These are phyloP conservation scores for Diaprepes abbreviatus DNA, from an alignment of 2,888 invertebrate genomes.

Conservation along the genomic window DNA sequence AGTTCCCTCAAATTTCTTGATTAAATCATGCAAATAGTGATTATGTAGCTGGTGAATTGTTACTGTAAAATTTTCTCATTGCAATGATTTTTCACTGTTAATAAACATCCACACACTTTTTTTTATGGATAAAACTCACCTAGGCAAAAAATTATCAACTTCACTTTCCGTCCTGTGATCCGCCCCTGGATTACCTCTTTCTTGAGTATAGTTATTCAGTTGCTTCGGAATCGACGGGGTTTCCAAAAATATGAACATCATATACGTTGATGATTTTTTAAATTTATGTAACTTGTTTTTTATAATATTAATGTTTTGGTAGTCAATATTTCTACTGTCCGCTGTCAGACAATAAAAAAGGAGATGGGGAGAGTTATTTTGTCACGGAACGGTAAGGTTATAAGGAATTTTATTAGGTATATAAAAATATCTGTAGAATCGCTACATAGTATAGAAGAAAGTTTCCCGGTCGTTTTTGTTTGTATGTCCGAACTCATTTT, in stretches of 20 bases:
- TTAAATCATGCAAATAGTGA: too few species aligned
- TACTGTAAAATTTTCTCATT: too few species aligned
- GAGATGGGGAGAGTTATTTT: slow-evolving; percentile 40
- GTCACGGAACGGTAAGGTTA: slow-evolving; percentile 36
- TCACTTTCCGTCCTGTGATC: background rate
- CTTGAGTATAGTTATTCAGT: slow-evolving; percentile 26
- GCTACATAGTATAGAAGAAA: too few species aligned
- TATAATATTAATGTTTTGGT: slow-evolving; percentile 48
- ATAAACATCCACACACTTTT: too few species aligned
- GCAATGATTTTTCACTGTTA: too few species aligned
- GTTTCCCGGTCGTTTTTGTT: too few species aligned
- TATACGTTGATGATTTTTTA: slow-evolving; percentile 48
- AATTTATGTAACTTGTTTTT: slow-evolving; percentile 48
- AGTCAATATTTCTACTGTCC: slow-evolving; percentile 49
- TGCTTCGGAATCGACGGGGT: slow-evolving; percentile 40
- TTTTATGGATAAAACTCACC: too few species aligned
- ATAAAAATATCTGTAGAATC: too few species aligned
- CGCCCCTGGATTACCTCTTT: slow-evolving; percentile 3
- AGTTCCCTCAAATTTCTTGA: too few species aligned
- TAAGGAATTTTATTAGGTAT: background rate
- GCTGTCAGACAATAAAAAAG: slow-evolving; percentile 37
- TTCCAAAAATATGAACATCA: slow-evolving; percentile 48
- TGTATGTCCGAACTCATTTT: too few species aligned
- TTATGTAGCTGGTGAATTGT: too few species aligned
- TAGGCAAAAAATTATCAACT: background rate